Evolutionary conservation across 92 coral and sea anemone species (phyloP), one percentile per base, ranked within the genome.

Genomic region (Porites rus): DNA sequence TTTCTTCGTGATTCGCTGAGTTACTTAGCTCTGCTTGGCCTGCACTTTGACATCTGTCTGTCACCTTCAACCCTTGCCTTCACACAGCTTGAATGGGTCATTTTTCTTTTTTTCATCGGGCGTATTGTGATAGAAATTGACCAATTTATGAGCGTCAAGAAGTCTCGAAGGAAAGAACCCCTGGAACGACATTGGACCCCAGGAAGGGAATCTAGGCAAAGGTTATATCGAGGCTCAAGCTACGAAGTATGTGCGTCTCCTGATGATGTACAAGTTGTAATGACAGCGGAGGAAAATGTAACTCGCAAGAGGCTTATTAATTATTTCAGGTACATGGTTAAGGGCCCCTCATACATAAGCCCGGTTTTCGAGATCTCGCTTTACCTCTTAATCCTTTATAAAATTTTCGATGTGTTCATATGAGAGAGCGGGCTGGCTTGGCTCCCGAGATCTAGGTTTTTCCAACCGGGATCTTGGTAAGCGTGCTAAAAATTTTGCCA

Each of bases 91-190:
- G 91, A 90, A 68, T 81, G 85, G 90, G 74, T 81, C 43, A 86
- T 90, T 50, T 22, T 81, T 18, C 69, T 90, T 60, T 86, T 90
- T 85, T 90, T 90, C 51, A 64, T 87, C n/a, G 93, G 93, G 1
- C 80, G 93, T 13, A 69, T 79, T 0, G n/a, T 82, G 2, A 74
- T 80, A 51, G 90, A 72, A 53, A 20, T 75, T 20, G 77, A 88
- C 25, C 91, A 88, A 69, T 74, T 88, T 31, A 70, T 75, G 65
- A 46, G 83, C 21, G 77, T 53, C 25, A 67, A 43, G 77, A 90
- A 76, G 56, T 58, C 54, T 19, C 65, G 51, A 17, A 52, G 52
- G 54, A 84, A 84, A 75, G 51, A 54, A 6, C 46, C 46, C 46
- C 46, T 38, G 46, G 46, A 38, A 4, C 6, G 7, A 38, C 46